Percentiles rank a stretch among this genome's conserved stretches.
These are phyloP conservation scores for Sinocyclocheilus anshuiensis DNA, from an alignment of 2,113 vertebrate genomes.

Conservation along the genomic window DNA sequence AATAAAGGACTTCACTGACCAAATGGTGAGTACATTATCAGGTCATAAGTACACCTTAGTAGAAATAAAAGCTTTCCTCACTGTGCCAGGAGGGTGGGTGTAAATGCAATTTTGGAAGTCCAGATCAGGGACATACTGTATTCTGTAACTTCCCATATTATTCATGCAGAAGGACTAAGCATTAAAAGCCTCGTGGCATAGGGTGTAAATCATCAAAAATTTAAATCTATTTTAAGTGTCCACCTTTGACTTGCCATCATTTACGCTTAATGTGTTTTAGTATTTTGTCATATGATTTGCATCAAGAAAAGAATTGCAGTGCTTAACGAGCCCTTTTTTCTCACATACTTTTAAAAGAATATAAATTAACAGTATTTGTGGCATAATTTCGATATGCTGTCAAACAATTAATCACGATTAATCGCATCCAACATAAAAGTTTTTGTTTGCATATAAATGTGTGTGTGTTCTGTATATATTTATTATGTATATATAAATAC, in stretches of 20 bases:
- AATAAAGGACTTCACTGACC: constrained; percentile 48
- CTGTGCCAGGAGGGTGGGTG: constrained; percentile 17
- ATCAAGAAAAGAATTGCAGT: not conserved
- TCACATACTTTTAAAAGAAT: not conserved
- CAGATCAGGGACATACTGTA: not conserved
- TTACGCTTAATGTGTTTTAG: not conserved
- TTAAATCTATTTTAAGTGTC: not conserved
- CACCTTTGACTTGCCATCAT: not conserved
- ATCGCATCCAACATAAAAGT: too few species aligned
- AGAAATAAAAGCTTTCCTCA: constrained; percentile 50
- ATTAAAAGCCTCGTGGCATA: not conserved
- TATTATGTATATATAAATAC: too few species aligned
- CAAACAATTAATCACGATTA: too few species aligned
- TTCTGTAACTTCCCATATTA: not conserved
- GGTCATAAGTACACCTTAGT: constrained; percentile 48
- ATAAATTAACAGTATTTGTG: not conserved
- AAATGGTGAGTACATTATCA: constrained; percentile 50
- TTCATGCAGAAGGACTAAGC: not conserved
- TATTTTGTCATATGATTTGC: not conserved
- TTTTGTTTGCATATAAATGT: too few species aligned
- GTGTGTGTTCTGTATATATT: too few species aligned
- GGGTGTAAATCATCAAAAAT: not conserved
- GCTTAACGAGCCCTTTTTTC: not conserved
- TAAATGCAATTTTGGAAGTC: constrained; percentile 9
- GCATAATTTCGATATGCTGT: not conserved